Evolutionary conservation across 2,113 vertebrate species (phyloP).

Genomic region (Nothobranchius furzeri): DNA sequence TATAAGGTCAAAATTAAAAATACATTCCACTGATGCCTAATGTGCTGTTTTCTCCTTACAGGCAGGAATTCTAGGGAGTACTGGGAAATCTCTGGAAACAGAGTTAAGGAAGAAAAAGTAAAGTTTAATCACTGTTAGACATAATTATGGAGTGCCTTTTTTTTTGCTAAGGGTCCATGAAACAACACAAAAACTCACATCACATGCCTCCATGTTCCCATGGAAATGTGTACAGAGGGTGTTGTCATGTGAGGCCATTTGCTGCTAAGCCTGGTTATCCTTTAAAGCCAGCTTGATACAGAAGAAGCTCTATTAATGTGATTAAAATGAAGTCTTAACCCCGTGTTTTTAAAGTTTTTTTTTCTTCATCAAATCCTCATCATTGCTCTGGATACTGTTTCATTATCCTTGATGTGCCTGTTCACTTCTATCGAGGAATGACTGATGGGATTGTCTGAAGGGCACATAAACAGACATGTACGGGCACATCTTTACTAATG

Average conservation of each 20-base stretch:
- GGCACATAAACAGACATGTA: neutral
- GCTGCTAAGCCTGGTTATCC: conserved; percentile 1
- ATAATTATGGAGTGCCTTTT: neutral
- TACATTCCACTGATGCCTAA: too few relatives aligned
- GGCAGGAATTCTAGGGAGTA: too few relatives aligned
- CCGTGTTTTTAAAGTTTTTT: neutral
- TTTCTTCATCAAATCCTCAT: neutral
- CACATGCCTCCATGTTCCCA: conserved; percentile 58
- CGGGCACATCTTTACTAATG: neutral
- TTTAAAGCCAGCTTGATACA: neutral
- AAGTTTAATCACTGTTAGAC: too few relatives aligned
- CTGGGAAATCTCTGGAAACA: neutral
- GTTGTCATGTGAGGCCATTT: conserved; percentile 54
- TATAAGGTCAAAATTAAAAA: too few relatives aligned
- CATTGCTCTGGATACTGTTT: neutral
- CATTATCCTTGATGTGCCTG: conserved; percentile 28
- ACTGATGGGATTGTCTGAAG: neutral
- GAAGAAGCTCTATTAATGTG: too few relatives aligned
- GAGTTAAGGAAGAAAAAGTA: too few relatives aligned
- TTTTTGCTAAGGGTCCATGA: neutral
- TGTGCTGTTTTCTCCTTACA: too few relatives aligned
- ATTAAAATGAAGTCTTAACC: neutral
- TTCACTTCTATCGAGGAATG: conserved; percentile 10
- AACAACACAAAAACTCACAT: conserved; percentile 18
- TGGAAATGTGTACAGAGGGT: conserved; percentile 39